Conservation (phyloP, 2,797 vertebrate genomes). For the Lutjanus argentimaculatus region DNA sequence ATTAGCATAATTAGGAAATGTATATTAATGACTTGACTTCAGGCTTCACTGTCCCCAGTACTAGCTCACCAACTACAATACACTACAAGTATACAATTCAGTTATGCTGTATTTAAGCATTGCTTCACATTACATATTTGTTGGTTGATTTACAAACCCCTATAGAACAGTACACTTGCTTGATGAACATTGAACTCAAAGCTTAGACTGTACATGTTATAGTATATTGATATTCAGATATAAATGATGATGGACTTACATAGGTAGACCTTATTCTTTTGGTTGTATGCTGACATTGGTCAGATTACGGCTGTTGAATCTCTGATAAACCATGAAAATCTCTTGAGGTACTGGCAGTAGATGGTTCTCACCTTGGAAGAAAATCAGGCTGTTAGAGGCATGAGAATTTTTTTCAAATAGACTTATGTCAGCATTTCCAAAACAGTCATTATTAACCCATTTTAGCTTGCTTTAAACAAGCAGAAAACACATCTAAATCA, state of each 20-base stretch:
- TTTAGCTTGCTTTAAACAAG: background rate
- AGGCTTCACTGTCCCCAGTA: background rate
- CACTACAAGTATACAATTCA: background rate
- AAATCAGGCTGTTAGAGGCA: background rate
- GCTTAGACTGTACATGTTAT: background rate
- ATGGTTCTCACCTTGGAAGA: background rate
- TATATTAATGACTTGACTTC: conserved; percentile 26
- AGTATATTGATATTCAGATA: background rate
- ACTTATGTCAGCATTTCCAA: background rate
- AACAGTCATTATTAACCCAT: background rate
- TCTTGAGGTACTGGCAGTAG: background rate
- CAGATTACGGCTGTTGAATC: background rate
- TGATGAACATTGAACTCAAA: background rate
- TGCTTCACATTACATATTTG: background rate
- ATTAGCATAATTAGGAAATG: conserved; percentile 37
- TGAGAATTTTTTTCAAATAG: background rate
- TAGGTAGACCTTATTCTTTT: background rate
- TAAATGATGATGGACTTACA: background rate
- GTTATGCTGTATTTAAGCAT: background rate
- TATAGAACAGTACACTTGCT: background rate
- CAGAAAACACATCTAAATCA: background rate
- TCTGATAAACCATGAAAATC: background rate
- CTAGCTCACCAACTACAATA: background rate
- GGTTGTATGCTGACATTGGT: background rate
- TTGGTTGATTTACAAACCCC: background rate